phyloP scores from a whole-genome alignment of 2,797 vertebrate species.

The Macropus fuliginosus region DNA sequence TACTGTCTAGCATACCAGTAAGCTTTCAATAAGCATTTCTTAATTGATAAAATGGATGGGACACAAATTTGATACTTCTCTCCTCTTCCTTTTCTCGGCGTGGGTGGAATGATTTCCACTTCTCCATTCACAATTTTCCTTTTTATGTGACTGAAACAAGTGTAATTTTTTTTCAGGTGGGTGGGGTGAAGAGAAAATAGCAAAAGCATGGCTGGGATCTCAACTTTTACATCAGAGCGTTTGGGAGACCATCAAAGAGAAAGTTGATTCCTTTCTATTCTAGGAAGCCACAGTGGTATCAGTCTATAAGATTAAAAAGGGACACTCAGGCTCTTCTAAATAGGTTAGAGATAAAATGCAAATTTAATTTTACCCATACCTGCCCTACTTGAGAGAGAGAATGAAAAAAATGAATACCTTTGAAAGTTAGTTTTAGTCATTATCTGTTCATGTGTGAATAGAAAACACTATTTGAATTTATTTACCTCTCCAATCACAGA shows the following conservation, averaged over 20 bases:
- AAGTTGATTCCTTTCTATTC: background rate
- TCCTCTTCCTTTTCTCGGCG: background rate
- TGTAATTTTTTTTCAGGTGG: background rate
- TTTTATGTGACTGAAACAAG: background rate
- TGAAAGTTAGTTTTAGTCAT: slow-evolving; percentile 15
- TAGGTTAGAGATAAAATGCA: background rate
- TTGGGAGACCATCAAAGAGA: background rate
- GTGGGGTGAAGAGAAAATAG: background rate
- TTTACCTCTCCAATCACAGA: background rate
- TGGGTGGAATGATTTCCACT: background rate
- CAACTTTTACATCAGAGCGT: background rate
- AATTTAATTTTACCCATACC: background rate
- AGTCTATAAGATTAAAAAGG: background rate
- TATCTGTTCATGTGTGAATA: background rate
- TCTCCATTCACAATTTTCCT: background rate
- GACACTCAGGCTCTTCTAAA: background rate
- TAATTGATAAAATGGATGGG: background rate
- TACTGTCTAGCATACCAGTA: background rate
- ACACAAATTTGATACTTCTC: background rate
- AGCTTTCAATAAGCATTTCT: background rate
- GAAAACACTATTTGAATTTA: slow-evolving; percentile 7
- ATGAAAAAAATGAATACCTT: background rate
- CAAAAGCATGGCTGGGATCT: background rate
- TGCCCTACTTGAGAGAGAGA: background rate
- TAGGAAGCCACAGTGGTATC: background rate